phyloP scores from a whole-genome alignment of 2,113 vertebrate species.

The Melanocharis versteri region DNA sequence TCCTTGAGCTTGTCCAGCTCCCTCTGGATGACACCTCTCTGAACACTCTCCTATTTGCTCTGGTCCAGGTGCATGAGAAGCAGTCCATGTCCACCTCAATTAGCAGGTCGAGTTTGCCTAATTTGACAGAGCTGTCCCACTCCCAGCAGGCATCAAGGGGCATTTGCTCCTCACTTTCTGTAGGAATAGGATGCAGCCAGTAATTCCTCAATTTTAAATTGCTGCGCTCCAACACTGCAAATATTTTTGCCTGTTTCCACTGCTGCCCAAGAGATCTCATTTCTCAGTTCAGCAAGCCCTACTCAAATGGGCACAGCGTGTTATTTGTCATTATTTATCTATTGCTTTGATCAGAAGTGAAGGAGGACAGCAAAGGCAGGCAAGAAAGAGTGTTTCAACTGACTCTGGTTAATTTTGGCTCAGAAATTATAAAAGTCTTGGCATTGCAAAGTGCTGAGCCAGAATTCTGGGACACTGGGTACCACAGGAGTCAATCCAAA shows the following conservation, averaged over 20 bases:
- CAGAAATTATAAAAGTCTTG: neutral
- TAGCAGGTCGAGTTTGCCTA: neutral
- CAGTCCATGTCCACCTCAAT: neutral
- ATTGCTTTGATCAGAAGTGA: neutral
- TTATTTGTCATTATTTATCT: neutral
- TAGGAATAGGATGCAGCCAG: neutral
- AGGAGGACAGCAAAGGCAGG: neutral
- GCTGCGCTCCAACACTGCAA: neutral
- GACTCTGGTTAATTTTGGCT: neutral
- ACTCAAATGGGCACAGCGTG: fast-evolving
- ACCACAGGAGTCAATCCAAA: neutral
- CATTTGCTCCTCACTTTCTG: neutral
- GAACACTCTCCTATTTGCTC: neutral
- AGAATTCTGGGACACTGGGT: neutral
- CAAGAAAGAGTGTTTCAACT: neutral
- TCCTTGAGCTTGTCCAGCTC: neutral
- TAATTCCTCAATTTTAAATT: neutral
- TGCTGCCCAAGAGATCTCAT: neutral
- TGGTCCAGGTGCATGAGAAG: neutral
- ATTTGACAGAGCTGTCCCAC: neutral
- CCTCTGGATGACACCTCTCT: neutral
- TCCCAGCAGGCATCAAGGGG: neutral
- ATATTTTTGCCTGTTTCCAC: neutral
- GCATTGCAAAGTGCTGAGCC: neutral
- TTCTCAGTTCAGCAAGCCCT: neutral